phyloP scores from a whole-genome alignment of 2,797 vertebrate genomes.

The Schizopygopsis pylzovi region DNA sequence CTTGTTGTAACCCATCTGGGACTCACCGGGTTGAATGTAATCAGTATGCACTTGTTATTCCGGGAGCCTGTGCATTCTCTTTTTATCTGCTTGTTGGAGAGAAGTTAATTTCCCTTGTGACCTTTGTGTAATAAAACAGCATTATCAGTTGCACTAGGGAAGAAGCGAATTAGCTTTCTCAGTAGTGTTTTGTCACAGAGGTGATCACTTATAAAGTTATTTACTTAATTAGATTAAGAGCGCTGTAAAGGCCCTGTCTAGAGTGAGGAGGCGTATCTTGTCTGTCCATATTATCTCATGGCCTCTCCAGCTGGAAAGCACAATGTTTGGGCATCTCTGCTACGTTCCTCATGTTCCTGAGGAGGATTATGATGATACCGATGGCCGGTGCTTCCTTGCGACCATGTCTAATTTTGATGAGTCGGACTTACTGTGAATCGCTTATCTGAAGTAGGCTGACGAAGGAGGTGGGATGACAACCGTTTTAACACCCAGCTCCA shows the following conservation, averaged over 20 bases:
- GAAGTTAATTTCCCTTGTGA: conserved; percentile 98
- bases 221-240: conserved; percentile 88
- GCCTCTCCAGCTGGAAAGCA: conserved; percentile 62
- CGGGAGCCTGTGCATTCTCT: conserved; percentile 76
- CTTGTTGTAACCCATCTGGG: conserved; percentile 77
- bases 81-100: conserved; percentile 88
- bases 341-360: conserved; percentile 46
- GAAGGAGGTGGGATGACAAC: conserved; percentile 50
- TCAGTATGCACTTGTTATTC: conserved; percentile 87
- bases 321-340: conserved; percentile 64
- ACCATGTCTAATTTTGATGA: conserved; percentile 49
- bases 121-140: conserved; percentile 88
- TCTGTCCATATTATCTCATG: conserved; percentile 78
- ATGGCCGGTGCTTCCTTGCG: not conserved
- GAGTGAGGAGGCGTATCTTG: conserved; percentile 71
- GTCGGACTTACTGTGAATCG: conserved; percentile 30
- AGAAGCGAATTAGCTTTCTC: conserved; percentile 88
- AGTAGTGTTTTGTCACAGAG: conserved; percentile 82
- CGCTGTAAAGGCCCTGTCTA: conserved; percentile 76
- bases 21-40: conserved; percentile 85
- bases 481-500: conserved; percentile 37
- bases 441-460: conserved; percentile 40
- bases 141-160: conserved; percentile 90
- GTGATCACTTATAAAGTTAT: conserved; percentile 94
- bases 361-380: conserved; percentile 27